Evolutionary conservation across 2,888 invertebrate genomes (phyloP).

Genomic region (Drepanosiphum platanoidis): DNA sequence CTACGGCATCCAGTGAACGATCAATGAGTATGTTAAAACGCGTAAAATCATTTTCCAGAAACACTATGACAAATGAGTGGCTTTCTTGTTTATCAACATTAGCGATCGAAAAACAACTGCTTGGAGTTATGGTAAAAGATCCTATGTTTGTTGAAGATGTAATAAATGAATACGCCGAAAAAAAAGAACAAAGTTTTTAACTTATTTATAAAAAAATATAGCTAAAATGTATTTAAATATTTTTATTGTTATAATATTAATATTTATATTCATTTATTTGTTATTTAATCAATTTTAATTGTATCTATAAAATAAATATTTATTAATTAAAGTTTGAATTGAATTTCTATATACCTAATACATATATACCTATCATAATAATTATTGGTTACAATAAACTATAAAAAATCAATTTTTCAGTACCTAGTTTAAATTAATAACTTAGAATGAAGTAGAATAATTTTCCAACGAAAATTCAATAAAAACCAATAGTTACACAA

Average conservation of each 20-base stretch:
- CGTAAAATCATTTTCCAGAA: conserved; percentile 35
- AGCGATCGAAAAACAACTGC: conserved; percentile 41
- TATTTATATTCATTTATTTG: background rate
- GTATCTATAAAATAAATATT: too few species aligned
- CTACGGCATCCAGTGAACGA: conserved; percentile 14
- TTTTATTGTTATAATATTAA: conserved; percentile 1
- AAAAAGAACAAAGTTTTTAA: background rate
- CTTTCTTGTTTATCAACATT: conserved; percentile 30
- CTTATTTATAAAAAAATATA: conserved; percentile 18
- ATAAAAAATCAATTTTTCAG: too few species aligned
- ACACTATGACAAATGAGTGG: conserved; percentile 31
- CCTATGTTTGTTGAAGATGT: conserved; percentile 32
- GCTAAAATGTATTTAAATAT: background rate
- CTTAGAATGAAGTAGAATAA: too few species aligned
- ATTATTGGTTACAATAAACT: too few species aligned
- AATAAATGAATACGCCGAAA: conserved; percentile 31
- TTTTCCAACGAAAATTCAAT: too few species aligned
- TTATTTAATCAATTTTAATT: background rate
- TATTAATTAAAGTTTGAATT: too few species aligned
- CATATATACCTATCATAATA: too few species aligned
- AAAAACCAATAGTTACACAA: too few species aligned
- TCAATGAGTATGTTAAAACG: conserved; percentile 35
- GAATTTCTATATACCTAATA: too few species aligned
- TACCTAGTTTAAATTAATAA: too few species aligned
- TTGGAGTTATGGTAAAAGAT: conserved; percentile 26